Evolutionary conservation across 92 coral and sea anemone genomes (phyloP).

Genomic region (Plumapathes pennacea): DNA sequence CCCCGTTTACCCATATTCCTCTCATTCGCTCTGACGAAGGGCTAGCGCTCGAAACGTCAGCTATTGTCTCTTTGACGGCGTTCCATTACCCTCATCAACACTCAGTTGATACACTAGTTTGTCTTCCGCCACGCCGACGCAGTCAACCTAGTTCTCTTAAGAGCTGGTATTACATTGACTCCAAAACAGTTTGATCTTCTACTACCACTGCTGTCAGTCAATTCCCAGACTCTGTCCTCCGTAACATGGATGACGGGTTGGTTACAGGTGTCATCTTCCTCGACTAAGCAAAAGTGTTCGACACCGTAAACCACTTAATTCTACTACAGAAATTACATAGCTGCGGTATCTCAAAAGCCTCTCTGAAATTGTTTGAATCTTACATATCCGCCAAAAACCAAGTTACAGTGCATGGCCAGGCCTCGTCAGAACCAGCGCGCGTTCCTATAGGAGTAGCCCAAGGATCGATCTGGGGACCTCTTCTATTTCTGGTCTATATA

Average conservation of each 20-base stretch:
- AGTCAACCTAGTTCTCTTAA: too few species aligned
- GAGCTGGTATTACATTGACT: too few species aligned
- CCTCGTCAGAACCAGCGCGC: not conserved
- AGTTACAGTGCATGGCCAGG: not conserved
- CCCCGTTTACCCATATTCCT: too few species aligned
- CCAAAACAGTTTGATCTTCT: too few species aligned
- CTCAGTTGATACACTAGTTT: too few species aligned
- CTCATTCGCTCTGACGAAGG: too few species aligned
- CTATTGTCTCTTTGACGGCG: too few species aligned
- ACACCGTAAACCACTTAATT: not conserved
- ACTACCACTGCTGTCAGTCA: not conserved
- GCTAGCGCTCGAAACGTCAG: too few species aligned
- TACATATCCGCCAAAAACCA: not conserved
- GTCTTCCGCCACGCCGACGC: too few species aligned
- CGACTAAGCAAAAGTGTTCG: too few species aligned
- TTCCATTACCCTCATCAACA: too few species aligned
- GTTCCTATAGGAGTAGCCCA: not conserved
- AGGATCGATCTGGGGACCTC: slow-evolving; percentile 1
- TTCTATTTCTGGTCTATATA: not conserved
- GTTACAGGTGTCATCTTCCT: not conserved
- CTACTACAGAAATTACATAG: not conserved
- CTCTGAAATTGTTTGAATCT: not conserved
- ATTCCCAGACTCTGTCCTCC: not conserved
- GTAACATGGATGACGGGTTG: not conserved
- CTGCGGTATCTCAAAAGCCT: not conserved